Base-by-base conservation (phyloP, 2,888 invertebrate genomes). In the Lasioglossum leucozonium region DNA sequence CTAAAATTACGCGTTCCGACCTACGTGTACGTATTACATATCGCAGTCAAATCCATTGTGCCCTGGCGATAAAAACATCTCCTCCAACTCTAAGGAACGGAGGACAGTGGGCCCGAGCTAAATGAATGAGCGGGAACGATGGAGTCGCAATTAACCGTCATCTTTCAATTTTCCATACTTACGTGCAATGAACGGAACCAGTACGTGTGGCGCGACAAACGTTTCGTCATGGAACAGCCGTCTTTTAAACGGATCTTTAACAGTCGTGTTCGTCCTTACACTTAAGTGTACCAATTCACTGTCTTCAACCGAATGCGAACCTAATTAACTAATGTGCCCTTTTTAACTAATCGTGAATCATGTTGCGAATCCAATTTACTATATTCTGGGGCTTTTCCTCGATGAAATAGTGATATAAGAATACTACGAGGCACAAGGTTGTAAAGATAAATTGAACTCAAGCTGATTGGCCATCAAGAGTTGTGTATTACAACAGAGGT, bases 91-190 rank as follows among this genome's bases (percentile, higher is more conserved):
- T 42, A n/a, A 44, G 69, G 34, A 74, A 47, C 62, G 6, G 62
- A 16, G 55, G 42, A 42, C 5, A 44, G 34, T 44, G 26, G 40
- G 40, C 69, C 69, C n/a, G 34, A 34, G 26, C 34, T 34, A 71
- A 72, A 37, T 34, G 42, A 67, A 55, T 18, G 10, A 74, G 69
- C 16, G 2, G 42, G 2, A 40, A 55, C 37, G 51, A 67, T 58
- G 40, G 40, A n/a, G 62, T 13, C 55, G 37, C 22, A 80, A 80
- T 76, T 83, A 69, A 58, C 67, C 30, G 42, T 77, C 37, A 76
- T 81, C 69, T 72, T 81, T 67, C 81, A 73, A 83, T 77, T 72
- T 81, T 76, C 65, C 34, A 55, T 42, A 18, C 80, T 72, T 76
- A 55, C 65, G 51, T 26, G 34, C 44, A 58, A 73, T 30, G 34